phyloP scores from a whole-genome alignment of 2,888 invertebrate species.

The Dicycla oo region DNA sequence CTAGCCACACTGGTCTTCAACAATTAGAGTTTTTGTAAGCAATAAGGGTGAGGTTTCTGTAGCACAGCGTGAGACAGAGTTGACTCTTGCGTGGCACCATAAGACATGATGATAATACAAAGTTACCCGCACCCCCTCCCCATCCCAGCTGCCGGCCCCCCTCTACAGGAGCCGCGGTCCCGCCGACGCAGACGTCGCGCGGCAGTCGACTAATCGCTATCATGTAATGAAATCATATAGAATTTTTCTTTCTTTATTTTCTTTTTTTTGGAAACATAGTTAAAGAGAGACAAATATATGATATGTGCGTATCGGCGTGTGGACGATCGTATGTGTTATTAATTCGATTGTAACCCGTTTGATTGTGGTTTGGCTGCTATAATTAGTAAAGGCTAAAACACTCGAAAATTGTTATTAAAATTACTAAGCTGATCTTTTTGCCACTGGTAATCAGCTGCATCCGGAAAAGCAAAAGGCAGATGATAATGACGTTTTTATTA shows the following conservation, averaged over 20 bases:
- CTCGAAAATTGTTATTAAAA: neutral
- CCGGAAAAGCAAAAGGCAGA: no score
- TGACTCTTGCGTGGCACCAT: constrained; percentile 55
- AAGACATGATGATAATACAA: constrained; percentile 73
- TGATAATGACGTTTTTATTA: no score
- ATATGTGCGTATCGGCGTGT: constrained; percentile 90
- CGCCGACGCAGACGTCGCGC: constrained; percentile 76
- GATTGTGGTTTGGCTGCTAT: constrained; percentile 74
- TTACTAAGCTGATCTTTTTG: neutral
- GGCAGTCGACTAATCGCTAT: constrained; percentile 80
- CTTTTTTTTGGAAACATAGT: constrained; percentile 86
- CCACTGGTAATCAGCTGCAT: no score
- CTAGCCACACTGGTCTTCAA: constrained; percentile 18
- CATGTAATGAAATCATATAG: constrained; percentile 88
- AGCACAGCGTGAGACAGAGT: constrained; percentile 42
- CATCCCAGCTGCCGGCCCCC: constrained; percentile 76
- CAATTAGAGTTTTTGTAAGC: neutral
- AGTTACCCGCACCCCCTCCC: constrained; percentile 76
- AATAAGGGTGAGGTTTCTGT: constrained; percentile 37
- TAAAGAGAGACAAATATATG: constrained; percentile 85
- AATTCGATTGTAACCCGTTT: constrained; percentile 80
- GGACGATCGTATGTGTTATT: constrained; percentile 87
- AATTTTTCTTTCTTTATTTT: constrained; percentile 84
- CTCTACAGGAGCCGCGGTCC: constrained; percentile 79
- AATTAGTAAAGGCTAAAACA: constrained; percentile 21